phyloP scores from a whole-genome alignment of 2,113 vertebrate genomes.

The Neotragus pygmaeus region DNA sequence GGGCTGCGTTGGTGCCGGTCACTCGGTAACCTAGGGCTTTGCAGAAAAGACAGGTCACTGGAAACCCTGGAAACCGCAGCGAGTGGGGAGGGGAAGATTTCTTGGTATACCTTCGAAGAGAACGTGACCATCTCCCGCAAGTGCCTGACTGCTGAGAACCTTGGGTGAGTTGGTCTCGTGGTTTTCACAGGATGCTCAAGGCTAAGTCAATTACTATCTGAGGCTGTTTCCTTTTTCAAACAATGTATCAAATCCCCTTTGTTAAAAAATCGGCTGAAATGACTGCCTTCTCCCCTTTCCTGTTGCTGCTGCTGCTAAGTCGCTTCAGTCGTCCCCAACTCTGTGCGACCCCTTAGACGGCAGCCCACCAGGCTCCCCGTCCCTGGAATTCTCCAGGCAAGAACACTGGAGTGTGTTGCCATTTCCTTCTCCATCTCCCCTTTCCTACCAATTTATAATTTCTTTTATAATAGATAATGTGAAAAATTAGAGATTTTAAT shows the following conservation, averaged over 20 bases:
- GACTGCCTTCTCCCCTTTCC: background rate
- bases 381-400: too few relatives aligned
- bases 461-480: background rate
- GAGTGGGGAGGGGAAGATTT: background rate
- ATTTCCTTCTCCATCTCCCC: background rate
- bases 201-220: background rate
- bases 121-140: background rate
- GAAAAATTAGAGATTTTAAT: background rate
- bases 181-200: background rate
- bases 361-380: too few relatives aligned
- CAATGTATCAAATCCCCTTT: background rate
- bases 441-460: background rate
- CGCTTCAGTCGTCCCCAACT: too few relatives aligned
- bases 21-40: background rate
- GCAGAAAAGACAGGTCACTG: background rate
- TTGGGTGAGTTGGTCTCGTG: background rate
- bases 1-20: background rate
- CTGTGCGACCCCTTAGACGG: too few relatives aligned
- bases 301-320: too few relatives aligned
- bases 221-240: constrained; percentile 41
- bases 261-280: background rate
- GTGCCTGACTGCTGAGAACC: background rate
- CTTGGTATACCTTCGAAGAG: background rate
- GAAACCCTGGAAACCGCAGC: background rate
- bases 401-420: too few relatives aligned